These are phyloP conservation scores for Drosophila dives DNA, from an alignment of 2,888 invertebrate species.

Conservation along the genomic window DNA sequence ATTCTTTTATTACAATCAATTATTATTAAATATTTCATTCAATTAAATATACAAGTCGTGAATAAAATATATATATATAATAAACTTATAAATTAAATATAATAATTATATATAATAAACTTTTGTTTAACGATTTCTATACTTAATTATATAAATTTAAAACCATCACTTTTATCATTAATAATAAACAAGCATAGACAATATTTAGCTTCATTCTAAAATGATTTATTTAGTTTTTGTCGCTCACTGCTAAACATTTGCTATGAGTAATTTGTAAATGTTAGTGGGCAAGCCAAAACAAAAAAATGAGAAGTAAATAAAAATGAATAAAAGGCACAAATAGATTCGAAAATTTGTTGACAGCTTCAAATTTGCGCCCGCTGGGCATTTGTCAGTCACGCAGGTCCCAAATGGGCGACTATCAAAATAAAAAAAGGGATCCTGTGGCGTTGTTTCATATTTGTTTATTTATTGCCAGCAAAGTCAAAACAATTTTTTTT, in stretches of 20 bases:
- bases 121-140: neutral
- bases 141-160: too few species aligned
- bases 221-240: slow-evolving; percentile 2
- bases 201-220: slow-evolving; percentile 1
- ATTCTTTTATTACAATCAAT: neutral
- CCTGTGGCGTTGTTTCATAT: slow-evolving; percentile 65
- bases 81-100: too few species aligned
- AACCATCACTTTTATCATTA: neutral
- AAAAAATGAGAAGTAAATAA: neutral
- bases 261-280: slow-evolving; percentile 28
- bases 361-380: slow-evolving; percentile 62
- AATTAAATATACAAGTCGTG: too few species aligned
- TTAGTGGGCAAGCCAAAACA: slow-evolving; percentile 9
- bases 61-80: too few species aligned
- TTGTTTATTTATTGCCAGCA: slow-evolving; percentile 69
- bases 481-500: slow-evolving; percentile 22
- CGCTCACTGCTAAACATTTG: slow-evolving; percentile 25
- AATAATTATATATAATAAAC: too few species aligned
- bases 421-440: slow-evolving; percentile 52
- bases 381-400: slow-evolving; percentile 63
- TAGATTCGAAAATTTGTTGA: slow-evolving; percentile 73
- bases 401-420: slow-evolving; percentile 37
- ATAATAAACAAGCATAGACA: neutral
- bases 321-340: slow-evolving; percentile 18
- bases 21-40: neutral